Conservation (phyloP, 2,888 invertebrate genomes). For the Charanyca ferruginea region DNA sequence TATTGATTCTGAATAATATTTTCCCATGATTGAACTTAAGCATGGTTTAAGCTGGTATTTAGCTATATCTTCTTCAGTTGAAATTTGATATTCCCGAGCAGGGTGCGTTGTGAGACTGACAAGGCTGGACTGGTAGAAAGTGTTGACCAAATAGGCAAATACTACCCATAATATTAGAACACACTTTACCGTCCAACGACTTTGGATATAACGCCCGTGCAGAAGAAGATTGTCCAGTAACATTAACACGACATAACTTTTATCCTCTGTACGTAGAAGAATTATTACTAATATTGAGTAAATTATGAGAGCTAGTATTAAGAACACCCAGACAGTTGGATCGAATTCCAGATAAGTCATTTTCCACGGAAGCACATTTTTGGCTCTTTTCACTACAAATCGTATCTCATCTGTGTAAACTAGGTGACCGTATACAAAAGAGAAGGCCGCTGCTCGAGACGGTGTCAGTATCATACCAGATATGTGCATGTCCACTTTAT, state of each 20-base stretch:
- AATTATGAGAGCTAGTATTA: conserved; percentile 41
- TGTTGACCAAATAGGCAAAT: conserved; percentile 70
- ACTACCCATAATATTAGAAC: conserved; percentile 73
- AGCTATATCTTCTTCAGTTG: conserved; percentile 47
- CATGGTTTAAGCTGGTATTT: conserved; percentile 45
- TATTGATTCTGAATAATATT: conserved; percentile 52
- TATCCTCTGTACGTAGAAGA: conserved; percentile 44
- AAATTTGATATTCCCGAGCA: conserved; percentile 58
- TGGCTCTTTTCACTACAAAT: conserved; percentile 47
- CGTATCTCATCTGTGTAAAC: conserved; percentile 53
- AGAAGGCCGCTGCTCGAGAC: conserved; percentile 47
- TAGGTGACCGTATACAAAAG: conserved; percentile 41
- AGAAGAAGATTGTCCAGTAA: conserved; percentile 38
- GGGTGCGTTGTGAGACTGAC: conserved; percentile 67
- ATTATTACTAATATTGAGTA: conserved; percentile 45
- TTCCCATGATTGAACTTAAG: conserved; percentile 54
- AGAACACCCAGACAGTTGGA: conserved; percentile 52
- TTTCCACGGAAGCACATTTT: conserved; percentile 49
- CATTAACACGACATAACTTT: conserved; percentile 38
- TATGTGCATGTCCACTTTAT: conserved; percentile 45
- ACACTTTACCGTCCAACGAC: conserved; percentile 47
- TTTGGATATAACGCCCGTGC: conserved; percentile 41
- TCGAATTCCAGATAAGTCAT: conserved; percentile 62
- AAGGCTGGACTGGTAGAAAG: conserved; percentile 67
- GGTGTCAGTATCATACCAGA: conserved; percentile 51